Conservation (phyloP, 2,797 vertebrate genomes). For the Pipistrellus nathusii region DNA sequence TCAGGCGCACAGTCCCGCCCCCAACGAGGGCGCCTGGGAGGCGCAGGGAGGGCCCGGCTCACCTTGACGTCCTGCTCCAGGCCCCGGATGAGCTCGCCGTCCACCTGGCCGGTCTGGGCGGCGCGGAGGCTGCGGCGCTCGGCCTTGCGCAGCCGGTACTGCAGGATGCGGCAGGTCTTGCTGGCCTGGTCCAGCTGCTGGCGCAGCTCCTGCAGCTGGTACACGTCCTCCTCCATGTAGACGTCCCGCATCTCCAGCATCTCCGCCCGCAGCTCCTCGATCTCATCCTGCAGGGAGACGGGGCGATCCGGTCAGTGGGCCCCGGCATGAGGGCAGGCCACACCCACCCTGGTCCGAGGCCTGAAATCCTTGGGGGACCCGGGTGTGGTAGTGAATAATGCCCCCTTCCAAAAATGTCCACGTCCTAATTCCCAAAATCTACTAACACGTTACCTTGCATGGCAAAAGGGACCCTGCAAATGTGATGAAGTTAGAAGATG, state of each 20-base stretch:
- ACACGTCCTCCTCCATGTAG: conserved; percentile 99
- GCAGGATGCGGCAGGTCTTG: conserved; percentile 98
- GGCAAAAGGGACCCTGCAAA: neutral
- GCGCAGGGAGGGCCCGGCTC: conserved; percentile 8
- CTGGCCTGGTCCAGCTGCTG: conserved; percentile 98
- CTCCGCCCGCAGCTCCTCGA: conserved; percentile 97
- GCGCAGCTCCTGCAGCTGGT: conserved; percentile 97
- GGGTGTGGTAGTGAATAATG: neutral
- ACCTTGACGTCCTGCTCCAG: conserved; percentile 99
- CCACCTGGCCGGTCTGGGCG: conserved; percentile 97
- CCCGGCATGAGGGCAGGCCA: neutral
- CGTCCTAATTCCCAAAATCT: neutral
- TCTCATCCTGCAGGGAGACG: conserved; percentile 92
- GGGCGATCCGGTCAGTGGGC: neutral
- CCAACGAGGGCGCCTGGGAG: neutral
- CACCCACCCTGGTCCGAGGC: neutral
- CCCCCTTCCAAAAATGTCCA: neutral
- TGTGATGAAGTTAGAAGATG: neutral
- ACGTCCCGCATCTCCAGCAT: conserved; percentile 99
- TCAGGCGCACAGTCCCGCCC: neutral
- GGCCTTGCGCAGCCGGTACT: conserved; percentile 97
- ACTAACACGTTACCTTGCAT: neutral
- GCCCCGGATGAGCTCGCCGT: conserved; percentile 95
- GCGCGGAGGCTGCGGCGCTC: conserved; percentile 97
- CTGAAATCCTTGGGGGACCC: neutral